phyloP scores from a whole-genome alignment of 2,888 invertebrate genomes.

The Hoplodrina ambigua region DNA sequence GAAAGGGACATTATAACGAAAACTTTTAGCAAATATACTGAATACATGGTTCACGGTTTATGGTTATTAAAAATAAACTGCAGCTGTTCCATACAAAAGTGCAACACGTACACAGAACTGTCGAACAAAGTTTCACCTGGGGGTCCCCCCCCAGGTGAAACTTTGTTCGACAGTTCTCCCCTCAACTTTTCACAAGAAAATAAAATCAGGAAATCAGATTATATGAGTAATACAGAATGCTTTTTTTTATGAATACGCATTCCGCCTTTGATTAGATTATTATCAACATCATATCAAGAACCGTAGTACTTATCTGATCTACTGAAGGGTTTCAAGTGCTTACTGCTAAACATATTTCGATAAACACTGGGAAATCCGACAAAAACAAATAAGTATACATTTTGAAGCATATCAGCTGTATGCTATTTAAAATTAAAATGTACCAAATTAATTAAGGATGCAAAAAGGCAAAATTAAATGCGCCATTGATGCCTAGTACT shows the following conservation, averaged over 20 bases:
- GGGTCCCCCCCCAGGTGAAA: too few relatives aligned
- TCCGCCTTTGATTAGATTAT: conserved; percentile 16
- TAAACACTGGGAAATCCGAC: conserved; percentile 1
- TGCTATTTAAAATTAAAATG: background rate
- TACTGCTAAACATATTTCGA: conserved; percentile 10
- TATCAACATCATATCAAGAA: conserved; percentile 13
- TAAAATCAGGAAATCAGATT: background rate
- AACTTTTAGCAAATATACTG: too few relatives aligned
- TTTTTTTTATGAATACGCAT: background rate
- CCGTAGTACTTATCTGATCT: conserved; percentile 31
- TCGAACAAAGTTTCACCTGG: too few relatives aligned
- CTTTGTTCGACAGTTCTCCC: too few relatives aligned
- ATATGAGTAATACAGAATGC: background rate
- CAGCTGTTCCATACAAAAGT: too few relatives aligned
- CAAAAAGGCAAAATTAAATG: conserved; percentile 9
- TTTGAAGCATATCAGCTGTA: background rate
- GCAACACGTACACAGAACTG: too few relatives aligned
- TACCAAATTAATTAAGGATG: conserved; percentile 4
- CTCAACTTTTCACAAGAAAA: too few relatives aligned
- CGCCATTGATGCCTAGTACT: background rate
- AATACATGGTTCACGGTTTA: too few relatives aligned
- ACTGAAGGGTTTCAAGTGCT: conserved; percentile 17
- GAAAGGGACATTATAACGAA: too few relatives aligned
- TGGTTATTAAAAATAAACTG: too few relatives aligned
- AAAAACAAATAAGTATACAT: conserved; percentile 3